Conservation (phyloP, 2,113 vertebrate genomes). For the Heterotilapia buettikoferi region DNA sequence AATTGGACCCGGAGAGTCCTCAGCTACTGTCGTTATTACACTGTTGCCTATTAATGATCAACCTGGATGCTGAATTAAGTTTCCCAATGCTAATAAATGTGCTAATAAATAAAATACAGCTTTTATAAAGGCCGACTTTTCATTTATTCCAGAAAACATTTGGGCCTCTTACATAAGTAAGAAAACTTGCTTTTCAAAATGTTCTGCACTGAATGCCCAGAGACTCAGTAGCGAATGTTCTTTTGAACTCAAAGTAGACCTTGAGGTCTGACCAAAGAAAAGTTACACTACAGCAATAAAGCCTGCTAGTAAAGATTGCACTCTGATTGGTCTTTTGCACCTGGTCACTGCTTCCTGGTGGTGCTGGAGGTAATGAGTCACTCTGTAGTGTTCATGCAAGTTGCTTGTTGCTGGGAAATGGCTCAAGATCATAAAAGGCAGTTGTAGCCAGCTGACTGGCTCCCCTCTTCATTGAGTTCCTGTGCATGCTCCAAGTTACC, state of each 20-base stretch:
- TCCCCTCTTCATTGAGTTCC: slow-evolving; percentile 46
- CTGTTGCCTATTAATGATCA: neutral
- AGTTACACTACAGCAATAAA: slow-evolving; percentile 8
- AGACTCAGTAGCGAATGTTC: neutral
- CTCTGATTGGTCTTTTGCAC: neutral
- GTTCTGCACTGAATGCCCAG: neutral
- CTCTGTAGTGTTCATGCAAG: slow-evolving; percentile 20
- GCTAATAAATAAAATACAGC: neutral
- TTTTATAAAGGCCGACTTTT: neutral
- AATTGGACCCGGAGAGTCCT: neutral
- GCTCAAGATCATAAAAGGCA: slow-evolving; percentile 34
- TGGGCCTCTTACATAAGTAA: neutral
- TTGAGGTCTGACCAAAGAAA: slow-evolving; percentile 5
- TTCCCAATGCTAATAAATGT: neutral
- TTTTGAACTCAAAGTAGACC: neutral
- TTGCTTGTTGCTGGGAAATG: slow-evolving; percentile 39
- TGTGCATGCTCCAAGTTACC: slow-evolving; percentile 42
- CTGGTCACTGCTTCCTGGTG: neutral
- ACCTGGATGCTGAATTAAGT: neutral
- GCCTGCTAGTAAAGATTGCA: neutral
- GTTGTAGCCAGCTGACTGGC: slow-evolving; percentile 48
- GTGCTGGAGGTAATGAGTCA: slow-evolving; percentile 16
- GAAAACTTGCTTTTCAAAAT: neutral
- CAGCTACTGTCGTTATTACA: neutral
- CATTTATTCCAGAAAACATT: neutral